Evolutionary conservation across 2,797 vertebrate genomes (phyloP), one percentile per base, ranked within the genome.

Genomic region (Dromococcyx pavoninus): DNA sequence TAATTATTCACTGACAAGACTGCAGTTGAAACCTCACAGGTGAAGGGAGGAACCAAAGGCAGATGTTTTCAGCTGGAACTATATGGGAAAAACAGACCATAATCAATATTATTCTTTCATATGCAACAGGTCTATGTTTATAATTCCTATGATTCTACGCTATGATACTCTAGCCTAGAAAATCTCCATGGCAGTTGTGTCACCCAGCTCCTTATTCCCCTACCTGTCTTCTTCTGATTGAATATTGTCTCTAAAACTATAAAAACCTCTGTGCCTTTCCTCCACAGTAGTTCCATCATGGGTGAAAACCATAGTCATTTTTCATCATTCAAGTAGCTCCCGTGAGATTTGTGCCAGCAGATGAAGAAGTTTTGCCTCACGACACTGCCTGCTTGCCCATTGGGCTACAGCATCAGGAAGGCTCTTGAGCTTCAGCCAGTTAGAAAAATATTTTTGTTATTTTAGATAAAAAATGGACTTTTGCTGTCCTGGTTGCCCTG

Each of bases 1-100:
- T 75, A 92, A 94, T 95, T 88, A 88, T 84, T 95, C 92, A 72
- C 17, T n/a, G 75, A 86, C 85, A 82, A 88, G 69, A 41, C n/a
- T 83, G 39, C 41, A 93, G 91, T 75, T 84, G 90, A 87, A 89
- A 78, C 46, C 43, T 88, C 35, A 81, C 10, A 83, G 83, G 72
- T 72, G 62, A 95, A 74, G 50, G 4, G 27, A 27, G 4, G 37
- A 58, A 85, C n/a, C 15, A 69, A 73, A 91, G n/a, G 71, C 51
- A 90, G 88, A 90, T 70, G 23, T 84, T 89, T 94, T 69, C 82
- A 75, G 54, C 24, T 75, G 39, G 41, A 95, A 70, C 13, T 18
- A 23, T 56, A 65, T 32, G 21, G 41, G 3, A 43, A 78, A 89
- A 79, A 10, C 11, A 78, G 48, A 44, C 15, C 62, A 76, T 25